phyloP scores from a whole-genome alignment of 2,888 invertebrate species.

The Cacoxenus indagator region DNA sequence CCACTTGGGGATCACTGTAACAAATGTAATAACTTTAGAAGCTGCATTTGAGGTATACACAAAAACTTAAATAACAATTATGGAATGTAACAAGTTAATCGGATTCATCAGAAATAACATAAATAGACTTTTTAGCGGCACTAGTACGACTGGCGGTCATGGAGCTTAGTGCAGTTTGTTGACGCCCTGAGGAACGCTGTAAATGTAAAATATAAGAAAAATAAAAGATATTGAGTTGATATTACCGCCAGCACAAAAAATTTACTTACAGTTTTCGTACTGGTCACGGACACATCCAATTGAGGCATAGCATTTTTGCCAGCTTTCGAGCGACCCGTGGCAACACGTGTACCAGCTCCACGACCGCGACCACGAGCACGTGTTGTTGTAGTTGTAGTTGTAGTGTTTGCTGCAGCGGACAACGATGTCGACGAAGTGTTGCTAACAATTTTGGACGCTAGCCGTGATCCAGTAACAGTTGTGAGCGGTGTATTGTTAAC shows the following conservation, averaged over 20 bases:
- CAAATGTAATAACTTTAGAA: too few species aligned
- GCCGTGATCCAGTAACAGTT: background rate
- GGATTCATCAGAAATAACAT: slow-evolving; percentile 47
- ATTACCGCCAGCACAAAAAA: too few species aligned
- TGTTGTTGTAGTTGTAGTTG: slow-evolving; percentile 11
- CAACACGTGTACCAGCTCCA: slow-evolving; percentile 32
- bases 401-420: background rate
- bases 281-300: slow-evolving; percentile 49
- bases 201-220: background rate
- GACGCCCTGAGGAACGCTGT: slow-evolving; percentile 34
- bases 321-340: background rate
- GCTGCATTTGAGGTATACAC: too few species aligned
- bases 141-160: slow-evolving; percentile 24
- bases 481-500: background rate
- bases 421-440: background rate
- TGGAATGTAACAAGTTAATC: slow-evolving; percentile 31
- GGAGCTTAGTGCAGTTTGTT: slow-evolving; percentile 32
- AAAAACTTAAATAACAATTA: background rate
- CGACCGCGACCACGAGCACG: slow-evolving; percentile 44
- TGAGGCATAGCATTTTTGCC: slow-evolving; percentile 39
- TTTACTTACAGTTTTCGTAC: slow-evolving; percentile 34
- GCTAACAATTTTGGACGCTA: background rate
- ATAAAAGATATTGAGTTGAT: background rate
- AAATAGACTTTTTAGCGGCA: slow-evolving; percentile 12
- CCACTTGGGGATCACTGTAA: too few species aligned